Evolutionary conservation across 2,113 vertebrate genomes (phyloP), one percentile per base, ranked within the genome.

Genomic region (Muntiacus reevesi): DNA sequence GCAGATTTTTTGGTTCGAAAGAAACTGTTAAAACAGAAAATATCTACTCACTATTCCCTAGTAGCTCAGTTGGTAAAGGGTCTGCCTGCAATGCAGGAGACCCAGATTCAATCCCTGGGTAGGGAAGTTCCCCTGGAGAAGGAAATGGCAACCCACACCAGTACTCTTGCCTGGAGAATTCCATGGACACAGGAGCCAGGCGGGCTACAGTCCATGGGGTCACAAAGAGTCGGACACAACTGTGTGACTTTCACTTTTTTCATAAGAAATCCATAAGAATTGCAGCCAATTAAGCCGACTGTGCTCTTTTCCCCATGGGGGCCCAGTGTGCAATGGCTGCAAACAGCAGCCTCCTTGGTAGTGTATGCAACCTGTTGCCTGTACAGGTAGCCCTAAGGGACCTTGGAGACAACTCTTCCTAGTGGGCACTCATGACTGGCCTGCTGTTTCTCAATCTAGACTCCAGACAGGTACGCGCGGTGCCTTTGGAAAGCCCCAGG

Each of bases 1-100:
- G 76, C 76, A 47, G 43, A 30, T 87, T 74, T 97, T 97, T 55
- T 93, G 67, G 15, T 97, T 96, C 87, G 50, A 79, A 90, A 67
- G 67, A 93, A 96, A 60, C 57, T 52, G 2, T 88, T 93, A 71
- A 79, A 30, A 67, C 81, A 52, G 82, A 82, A 97, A 91, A 82
- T 57, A 78, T 78, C 17, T 71, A 33, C n/a, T 91, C 19, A 60
- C 9, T 64, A 28, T 40, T 67, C 62, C 30, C 62, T 67, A n/a
- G 62, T 67, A 67, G 62, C 62, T 67, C 64, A 71, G 64, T 23
- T 71, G 64, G 64, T 36, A n/a, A 71, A 71, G n/a, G 17, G 36
- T 36, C n/a, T 71, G 67, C 67, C 67, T 23, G 9, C n/a, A 71
- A 23, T 40, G n/a, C n/a, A 36, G 19, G 67, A 40, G n/a, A 71